Base-by-base conservation (phyloP, 1,140 invertebrate species). In the Fopius arisanus region DNA sequence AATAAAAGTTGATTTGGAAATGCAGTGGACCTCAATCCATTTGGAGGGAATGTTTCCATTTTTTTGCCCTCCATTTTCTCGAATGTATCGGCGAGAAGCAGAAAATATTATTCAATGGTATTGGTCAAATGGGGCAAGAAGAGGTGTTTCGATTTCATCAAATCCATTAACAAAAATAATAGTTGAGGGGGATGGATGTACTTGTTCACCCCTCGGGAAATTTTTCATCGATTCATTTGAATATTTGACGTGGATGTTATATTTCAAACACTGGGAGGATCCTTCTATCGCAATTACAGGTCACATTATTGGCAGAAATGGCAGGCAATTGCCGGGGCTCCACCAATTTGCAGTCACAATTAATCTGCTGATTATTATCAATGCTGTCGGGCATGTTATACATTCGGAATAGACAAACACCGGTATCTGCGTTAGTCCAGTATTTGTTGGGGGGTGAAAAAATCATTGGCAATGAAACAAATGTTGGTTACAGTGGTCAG, bases 301-400 rank as follows among this genome's bases (percentile, higher is more conserved):
- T 48, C 43, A 48, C 16, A 48, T 48, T 48, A 48, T 48, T 48
- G 43, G 43, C 43, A 48, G 14, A 19, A 48, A 48, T 48, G 43
- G 43, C 43, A 48, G 43, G 43, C 43, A 48, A 48, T 48, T 48
- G 43, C 43, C 16, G 43, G 48, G 7, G 14, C 23, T 62, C 28
- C n/a, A 28, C 23, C 54, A 28, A 62, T 28, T 62, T 62, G 12
- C 6, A 62, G 54, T 29, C 14, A 21, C 54, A 62, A 62, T 62
- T 62, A 62, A 62, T 62, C 54, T 7, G 54, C 28, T 62, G 54
- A 62, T 62, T 62, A 62, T 62, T 14, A 48, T n/a, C 43, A 16
- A 48, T 14, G 33, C 43, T 48, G 16, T 48, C 43, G 14, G 16
- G n/a, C 7, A 7, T 48, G n/a, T 19, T 48, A n/a, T 48, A 48